Evolutionary conservation across 2,113 vertebrate species (phyloP), one percentile per base, ranked within the genome.

Genomic region (Hipposideros armiger): DNA sequence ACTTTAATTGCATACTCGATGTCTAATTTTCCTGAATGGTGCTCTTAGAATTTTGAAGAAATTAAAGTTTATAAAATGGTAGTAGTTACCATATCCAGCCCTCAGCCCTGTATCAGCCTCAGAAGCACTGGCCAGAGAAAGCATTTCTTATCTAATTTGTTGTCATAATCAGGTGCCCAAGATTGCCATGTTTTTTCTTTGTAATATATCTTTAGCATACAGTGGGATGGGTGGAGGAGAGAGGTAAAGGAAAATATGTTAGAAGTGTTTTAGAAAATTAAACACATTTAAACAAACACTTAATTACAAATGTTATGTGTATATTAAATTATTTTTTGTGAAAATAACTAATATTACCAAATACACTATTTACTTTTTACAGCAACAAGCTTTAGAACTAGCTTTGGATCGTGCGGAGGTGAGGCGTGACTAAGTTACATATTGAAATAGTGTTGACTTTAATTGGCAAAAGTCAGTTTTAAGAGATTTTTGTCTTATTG

Each of bases 381-480:
- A 99, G 99, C 99, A 99, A 97, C 99, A 99, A 98, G 99, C 99
- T 98, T 99, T 99, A 98, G 99, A 99, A 99, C 98, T 99, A 99
- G 99, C 99, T 98, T 98, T 99, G 99, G 99, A 99, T 98, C 99
- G 99, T 98, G 99, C 99, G 45, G 99, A 99, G 99, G 99, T 99
- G 98, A 98, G 98, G 60, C 69, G 5, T 90, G 73, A 69, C 70
- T 95, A 36, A 54, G 1, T 92, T 98, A 28, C 9, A 36, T 90
- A 40, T 82, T 97, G 67, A 77, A 30, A 67, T 17, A 2, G 11
- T 62, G 14, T 86, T 83, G 14, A 84, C 36, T 83, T 70, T 90
- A 77, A 76, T 66, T 95, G 56, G 52, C 36, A 91, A 45, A 85
- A 84, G 19, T 95, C 40, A 32, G 6, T 93, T 78, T 89, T 89